Conservation (phyloP, 2,888 invertebrate genomes). For the Chymomyza fuscimana region DNA sequence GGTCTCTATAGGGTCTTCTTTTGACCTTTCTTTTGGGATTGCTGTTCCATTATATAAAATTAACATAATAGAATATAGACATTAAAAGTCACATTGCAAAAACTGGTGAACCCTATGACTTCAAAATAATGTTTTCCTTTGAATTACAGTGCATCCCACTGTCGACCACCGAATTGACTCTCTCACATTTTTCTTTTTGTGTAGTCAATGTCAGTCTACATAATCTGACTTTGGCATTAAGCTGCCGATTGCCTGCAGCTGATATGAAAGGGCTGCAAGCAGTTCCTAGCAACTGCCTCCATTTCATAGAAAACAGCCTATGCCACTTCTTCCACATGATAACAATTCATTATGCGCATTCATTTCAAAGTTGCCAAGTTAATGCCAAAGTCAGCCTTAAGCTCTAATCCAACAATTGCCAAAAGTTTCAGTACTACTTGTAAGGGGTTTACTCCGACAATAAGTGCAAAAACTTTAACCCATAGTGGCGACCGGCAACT, state of each 20-base stretch:
- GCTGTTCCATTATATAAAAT: too few species aligned
- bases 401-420: neutral
- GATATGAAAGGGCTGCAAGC: neutral
- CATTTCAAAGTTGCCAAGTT: neutral
- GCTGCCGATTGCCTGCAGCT: neutral
- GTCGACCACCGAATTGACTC: too few species aligned
- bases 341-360: neutral
- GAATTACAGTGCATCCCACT: too few species aligned
- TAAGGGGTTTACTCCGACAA: neutral
- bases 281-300: too few species aligned
- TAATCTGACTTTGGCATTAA: constrained; percentile 1
- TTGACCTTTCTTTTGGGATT: too few species aligned
- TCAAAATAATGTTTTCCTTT: too few species aligned
- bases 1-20: too few species aligned
- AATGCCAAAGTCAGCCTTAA: neutral
- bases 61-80: too few species aligned
- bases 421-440: neutral
- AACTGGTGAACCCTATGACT: too few species aligned
- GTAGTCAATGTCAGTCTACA: neutral
- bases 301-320: too few species aligned
- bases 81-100: too few species aligned
- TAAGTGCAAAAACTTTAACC: neutral
- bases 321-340: neutral
- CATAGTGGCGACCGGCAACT: neutral
- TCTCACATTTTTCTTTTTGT: too few species aligned